phyloP scores from a whole-genome alignment of 2,888 invertebrate species.

The Agapetus fuscipes region DNA sequence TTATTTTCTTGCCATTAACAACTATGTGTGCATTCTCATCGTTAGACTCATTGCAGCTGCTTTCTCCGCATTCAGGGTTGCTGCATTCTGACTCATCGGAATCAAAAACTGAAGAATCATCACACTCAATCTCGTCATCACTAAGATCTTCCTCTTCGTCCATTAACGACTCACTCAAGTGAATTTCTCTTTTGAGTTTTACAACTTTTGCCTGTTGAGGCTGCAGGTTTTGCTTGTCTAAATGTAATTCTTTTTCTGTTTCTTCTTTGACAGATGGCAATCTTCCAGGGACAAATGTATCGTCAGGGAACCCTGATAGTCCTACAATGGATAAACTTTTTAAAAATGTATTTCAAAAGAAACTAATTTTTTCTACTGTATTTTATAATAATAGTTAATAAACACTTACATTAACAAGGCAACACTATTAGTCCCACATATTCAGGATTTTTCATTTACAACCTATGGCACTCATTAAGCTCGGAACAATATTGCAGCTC shows the following conservation, averaged over 20 bases:
- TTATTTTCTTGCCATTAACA: slow-evolving; percentile 17
- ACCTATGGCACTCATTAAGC: no score
- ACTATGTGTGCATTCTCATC: slow-evolving; percentile 21
- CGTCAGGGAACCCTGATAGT: slow-evolving; percentile 16
- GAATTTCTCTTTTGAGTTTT: no score
- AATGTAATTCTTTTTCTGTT: slow-evolving; percentile 17
- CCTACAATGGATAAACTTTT: slow-evolving; percentile 12
- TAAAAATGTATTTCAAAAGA: neutral
- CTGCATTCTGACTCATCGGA: slow-evolving; percentile 13
- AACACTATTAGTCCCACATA: no score
- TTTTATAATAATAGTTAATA: no score
- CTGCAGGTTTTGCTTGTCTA: neutral
- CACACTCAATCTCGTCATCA: slow-evolving; percentile 22
- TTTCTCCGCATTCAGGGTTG: slow-evolving; percentile 17
- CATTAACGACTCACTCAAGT: slow-evolving; percentile 1
- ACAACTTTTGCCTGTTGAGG: neutral
- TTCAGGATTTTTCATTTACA: no score
- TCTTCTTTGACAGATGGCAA: slow-evolving; percentile 19
- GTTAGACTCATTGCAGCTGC: slow-evolving; percentile 11
- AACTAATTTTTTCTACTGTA: neutral
- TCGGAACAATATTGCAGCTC: no score
- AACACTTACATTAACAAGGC: no score
- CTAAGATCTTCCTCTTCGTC: slow-evolving; percentile 14
- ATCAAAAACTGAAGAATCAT: slow-evolving; percentile 19
- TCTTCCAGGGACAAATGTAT: slow-evolving; percentile 15